A percentile compares a stretch with the other conserved stretches of the same genome.
These are phyloP conservation scores for Plestiodon gilberti DNA, from an alignment of 2,113 vertebrate species.

Conservation along the genomic window DNA sequence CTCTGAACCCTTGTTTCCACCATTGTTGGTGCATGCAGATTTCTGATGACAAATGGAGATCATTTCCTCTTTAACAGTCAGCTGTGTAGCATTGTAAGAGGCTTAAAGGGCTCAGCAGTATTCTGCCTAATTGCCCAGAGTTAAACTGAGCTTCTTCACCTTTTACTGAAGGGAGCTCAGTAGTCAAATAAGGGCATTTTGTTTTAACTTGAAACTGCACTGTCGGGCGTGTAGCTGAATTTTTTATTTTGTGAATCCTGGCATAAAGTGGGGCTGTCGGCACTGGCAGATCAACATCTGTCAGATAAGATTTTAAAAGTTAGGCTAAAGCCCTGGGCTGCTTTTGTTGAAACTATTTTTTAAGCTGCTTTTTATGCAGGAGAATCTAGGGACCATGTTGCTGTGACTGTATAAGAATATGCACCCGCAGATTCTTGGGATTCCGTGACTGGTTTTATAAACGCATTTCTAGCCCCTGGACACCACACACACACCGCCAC, in stretches of 20 bases:
- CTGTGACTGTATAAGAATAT: no score
- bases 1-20: slow-evolving; percentile 11
- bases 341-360: slow-evolving; percentile 41
- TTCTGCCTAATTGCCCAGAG: slow-evolving; percentile 59
- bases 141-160: slow-evolving; percentile 62
- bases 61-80: slow-evolving; percentile 51
- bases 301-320: slow-evolving; percentile 42
- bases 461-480: not conserved
- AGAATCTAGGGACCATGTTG: not conserved
- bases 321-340: slow-evolving; percentile 45
- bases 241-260: slow-evolving; percentile 9
- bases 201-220: slow-evolving; percentile 34
- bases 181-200: slow-evolving; percentile 8
- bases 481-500: not conserved
- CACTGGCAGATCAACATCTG: slow-evolving; percentile 31
- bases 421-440: no score
- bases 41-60: slow-evolving; percentile 31
- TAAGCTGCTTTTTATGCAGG: slow-evolving; percentile 21
- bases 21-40: not conserved
- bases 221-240: not conserved
- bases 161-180: slow-evolving; percentile 38
- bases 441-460: no score
- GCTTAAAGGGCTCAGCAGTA: slow-evolving; percentile 54
- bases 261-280: not conserved
- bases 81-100: slow-evolving; percentile 28